Conservation (phyloP, 64 coral and sea anemone genomes). For the Catalaphyllia jardinei region DNA sequence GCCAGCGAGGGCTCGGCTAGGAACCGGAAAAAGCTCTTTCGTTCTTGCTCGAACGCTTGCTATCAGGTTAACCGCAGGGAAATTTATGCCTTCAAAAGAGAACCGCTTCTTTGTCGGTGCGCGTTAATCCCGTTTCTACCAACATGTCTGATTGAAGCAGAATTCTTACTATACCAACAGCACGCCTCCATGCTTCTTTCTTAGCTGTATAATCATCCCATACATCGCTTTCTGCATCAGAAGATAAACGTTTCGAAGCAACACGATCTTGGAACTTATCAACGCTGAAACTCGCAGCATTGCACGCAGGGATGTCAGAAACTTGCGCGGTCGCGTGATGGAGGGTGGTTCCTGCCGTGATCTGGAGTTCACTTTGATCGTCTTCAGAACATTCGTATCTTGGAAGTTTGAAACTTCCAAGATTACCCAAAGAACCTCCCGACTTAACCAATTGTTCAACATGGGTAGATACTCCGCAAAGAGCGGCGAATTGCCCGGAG, state of each 20-base stretch:
- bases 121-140: conserved; percentile 16
- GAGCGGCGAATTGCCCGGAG: conserved; percentile 8
- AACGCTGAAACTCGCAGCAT: neutral
- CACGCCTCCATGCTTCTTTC: conserved; percentile 45
- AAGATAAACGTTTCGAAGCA: neutral
- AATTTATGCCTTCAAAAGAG: neutral
- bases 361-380: neutral
- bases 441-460: conserved; percentile 7
- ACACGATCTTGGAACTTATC: neutral
- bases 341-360: neutral
- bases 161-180: conserved; percentile 47
- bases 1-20: no score
- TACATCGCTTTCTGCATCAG: neutral
- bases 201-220: conserved; percentile 58
- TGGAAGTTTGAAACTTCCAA: neutral
- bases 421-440: neutral
- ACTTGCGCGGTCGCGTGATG: neutral
- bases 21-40: no score
- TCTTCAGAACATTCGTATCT: neutral
- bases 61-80: no score
- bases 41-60: no score
- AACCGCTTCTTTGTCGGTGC: neutral
- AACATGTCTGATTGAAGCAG: conserved; percentile 48
- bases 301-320: neutral
- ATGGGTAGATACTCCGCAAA: neutral